Percentiles rank a stretch among this genome's conserved stretches.
Conservation (phyloP, 2,797 vertebrate genomes). For the Carduelis carduelis region DNA sequence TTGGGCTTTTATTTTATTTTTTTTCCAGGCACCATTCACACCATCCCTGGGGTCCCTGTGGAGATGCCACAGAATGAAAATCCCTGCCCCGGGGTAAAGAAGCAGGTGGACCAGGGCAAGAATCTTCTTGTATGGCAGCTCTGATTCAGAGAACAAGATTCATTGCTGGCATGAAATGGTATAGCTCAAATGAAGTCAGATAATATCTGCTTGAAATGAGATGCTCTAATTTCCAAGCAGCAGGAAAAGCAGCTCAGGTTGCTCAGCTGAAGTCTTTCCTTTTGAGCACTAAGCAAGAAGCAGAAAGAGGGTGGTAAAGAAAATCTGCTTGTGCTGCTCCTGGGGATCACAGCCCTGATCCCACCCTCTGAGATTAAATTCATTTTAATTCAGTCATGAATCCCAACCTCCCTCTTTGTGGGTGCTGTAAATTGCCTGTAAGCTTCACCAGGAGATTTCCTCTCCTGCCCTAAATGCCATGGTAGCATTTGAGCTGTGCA, state of each 20-base stretch:
- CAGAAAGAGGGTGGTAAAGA: background rate
- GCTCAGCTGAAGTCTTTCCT: background rate
- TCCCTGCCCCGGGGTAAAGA: background rate
- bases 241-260: background rate
- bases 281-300: background rate
- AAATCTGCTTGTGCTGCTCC: background rate
- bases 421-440: background rate
- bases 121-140: background rate
- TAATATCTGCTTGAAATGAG: background rate
- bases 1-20: background rate
- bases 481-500: background rate
- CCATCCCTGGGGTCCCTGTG: background rate
- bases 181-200: background rate
- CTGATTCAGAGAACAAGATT: background rate
- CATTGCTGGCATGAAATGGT: background rate
- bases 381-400: background rate
- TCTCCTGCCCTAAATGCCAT: background rate
- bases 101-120: background rate
- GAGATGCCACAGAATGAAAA: background rate
- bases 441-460: background rate
- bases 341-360: background rate
- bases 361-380: background rate
- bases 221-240: background rate
- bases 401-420: background rate
- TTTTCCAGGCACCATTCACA: background rate